phyloP scores from a whole-genome alignment of 2,888 invertebrate genomes.

The Byasa hedistus region DNA sequence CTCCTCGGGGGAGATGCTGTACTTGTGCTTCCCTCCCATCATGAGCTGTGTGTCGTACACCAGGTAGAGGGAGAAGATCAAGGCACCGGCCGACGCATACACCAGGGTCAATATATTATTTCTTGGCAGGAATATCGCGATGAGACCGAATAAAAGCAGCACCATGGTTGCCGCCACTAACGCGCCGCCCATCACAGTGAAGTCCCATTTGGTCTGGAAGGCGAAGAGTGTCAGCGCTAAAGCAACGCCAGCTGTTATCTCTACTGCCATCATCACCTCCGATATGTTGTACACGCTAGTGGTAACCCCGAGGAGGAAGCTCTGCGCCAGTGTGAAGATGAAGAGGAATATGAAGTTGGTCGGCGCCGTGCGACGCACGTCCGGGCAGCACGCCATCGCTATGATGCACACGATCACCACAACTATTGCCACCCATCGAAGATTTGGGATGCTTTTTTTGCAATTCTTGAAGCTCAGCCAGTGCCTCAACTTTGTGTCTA shows the following conservation, averaged over 20 bases:
- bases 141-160: conserved; percentile 76
- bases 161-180: conserved; percentile 82
- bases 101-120: conserved; percentile 31
- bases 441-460: no score
- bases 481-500: no score
- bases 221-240: conserved; percentile 90
- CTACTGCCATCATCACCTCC: conserved; percentile 87
- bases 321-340: conserved; percentile 87
- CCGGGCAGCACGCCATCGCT: conserved; percentile 89
- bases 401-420: conserved; percentile 85
- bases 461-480: no score
- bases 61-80: conserved; percentile 36
- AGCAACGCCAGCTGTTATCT: conserved; percentile 87
- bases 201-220: conserved; percentile 91
- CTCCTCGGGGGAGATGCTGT: conserved; percentile 90
- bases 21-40: conserved; percentile 90
- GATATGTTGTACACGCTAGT: conserved; percentile 79
- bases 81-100: conserved; percentile 34
- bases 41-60: conserved; percentile 91
- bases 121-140: conserved; percentile 31
- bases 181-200: conserved; percentile 84
- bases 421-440: conserved; percentile 81
- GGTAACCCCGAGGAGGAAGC: conserved; percentile 85
- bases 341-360: conserved; percentile 89
- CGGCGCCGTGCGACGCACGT: conserved; percentile 87